A percentile compares a stretch with the other conserved stretches of the same genome.
Evolutionary conservation across 2,888 invertebrate species (phyloP).

Genomic region (Metopia argyrocephala): DNA sequence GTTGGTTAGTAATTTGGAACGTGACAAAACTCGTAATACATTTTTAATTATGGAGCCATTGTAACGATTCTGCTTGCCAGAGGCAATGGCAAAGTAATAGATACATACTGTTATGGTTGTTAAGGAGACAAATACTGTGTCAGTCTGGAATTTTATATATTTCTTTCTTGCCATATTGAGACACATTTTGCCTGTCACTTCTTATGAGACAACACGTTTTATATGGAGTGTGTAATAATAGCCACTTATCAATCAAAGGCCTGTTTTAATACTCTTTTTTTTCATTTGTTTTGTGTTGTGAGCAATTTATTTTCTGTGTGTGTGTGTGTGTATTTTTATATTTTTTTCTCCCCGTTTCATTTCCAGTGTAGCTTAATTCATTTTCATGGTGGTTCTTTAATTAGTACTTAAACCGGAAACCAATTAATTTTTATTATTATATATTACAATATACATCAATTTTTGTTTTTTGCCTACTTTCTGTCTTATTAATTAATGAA

Average conservation of each 20-base stretch:
- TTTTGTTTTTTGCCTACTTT: too few species aligned
- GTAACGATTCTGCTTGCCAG: neutral
- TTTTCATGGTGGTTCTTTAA: neutral
- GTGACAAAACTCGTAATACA: constrained; percentile 35
- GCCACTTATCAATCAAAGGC: neutral
- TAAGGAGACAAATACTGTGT: neutral
- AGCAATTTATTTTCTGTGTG: too few species aligned
- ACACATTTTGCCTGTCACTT: neutral
- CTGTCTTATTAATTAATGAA: too few species aligned
- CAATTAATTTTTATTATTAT: neutral
- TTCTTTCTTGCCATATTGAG: neutral
- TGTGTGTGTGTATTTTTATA: too few species aligned
- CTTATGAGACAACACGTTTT: neutral
- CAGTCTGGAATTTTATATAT: neutral
- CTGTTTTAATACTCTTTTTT: neutral
- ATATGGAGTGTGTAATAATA: neutral
- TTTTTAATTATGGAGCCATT: constrained; percentile 15
- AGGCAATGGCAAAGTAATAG: neutral
- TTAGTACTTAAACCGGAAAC: constrained; percentile 16
- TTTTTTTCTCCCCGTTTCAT: neutral
- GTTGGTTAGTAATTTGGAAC: constrained; percentile 32
- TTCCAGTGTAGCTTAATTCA: neutral
- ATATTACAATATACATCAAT: neutral
- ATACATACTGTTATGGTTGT: too few species aligned
- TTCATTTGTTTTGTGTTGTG: neutral